Conservation (phyloP, 2,113 vertebrate species). For the Takifugu flavidus region DNA sequence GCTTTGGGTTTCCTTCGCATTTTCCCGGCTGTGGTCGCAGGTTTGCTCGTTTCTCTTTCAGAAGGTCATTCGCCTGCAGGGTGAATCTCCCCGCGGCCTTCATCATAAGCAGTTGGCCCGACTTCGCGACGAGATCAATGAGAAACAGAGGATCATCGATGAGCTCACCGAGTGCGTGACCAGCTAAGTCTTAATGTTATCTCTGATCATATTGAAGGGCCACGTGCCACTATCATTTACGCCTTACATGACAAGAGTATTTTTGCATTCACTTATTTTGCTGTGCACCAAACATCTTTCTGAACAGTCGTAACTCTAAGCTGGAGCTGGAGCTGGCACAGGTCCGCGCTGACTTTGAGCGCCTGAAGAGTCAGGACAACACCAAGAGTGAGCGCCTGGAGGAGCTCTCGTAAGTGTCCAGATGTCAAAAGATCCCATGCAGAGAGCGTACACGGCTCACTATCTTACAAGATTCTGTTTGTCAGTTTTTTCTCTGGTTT, state of each 20-base stretch:
- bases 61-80: slow-evolving; percentile 77
- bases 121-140: slow-evolving; percentile 89
- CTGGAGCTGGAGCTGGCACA: slow-evolving; percentile 86
- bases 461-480: no score
- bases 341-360: slow-evolving; percentile 82
- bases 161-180: slow-evolving; percentile 85
- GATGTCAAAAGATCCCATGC: no score
- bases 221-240: no score
- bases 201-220: not conserved
- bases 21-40: not conserved
- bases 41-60: slow-evolving; percentile 40
- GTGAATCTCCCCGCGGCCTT: slow-evolving; percentile 80
- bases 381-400: slow-evolving; percentile 84
- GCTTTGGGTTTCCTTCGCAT: not conserved
- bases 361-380: slow-evolving; percentile 84
- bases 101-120: slow-evolving; percentile 86
- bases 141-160: slow-evolving; percentile 89
- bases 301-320: slow-evolving; percentile 83
- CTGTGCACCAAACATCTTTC: not conserved
- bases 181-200: not conserved
- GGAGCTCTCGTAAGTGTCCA: slow-evolving; percentile 83
- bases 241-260: no score
- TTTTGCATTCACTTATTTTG: no score
- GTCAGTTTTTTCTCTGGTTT: no score
- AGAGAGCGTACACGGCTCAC: no score